Evolutionary conservation across 2,113 vertebrate genomes (phyloP), one percentile per base, ranked within the genome.

Genomic region (Ictalurus punctatus): DNA sequence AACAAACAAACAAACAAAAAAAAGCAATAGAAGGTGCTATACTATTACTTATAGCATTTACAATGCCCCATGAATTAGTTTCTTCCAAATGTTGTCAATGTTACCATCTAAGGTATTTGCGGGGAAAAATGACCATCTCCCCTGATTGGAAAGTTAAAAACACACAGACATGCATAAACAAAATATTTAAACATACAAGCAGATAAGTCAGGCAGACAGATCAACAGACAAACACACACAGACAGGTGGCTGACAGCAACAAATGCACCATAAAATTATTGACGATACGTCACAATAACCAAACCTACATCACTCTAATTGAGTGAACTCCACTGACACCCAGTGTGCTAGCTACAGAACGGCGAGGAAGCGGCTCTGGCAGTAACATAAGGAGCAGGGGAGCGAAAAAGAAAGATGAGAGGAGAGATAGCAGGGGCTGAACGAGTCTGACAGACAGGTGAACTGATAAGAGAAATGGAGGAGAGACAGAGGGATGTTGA

Each of bases 391-490:
- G 82, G 44, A 91, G 54, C 34, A 61, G 82, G 52, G 34, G 67
- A 90, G 86, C 0, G 83, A 86, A 87, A 87, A 83, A 88, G 23
- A 81, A 78, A 58, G 69, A 88, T 21, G 85, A 74, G 78, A 56
- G 81, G 44, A 69, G 67, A 86, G 90, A 91, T 88, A 91, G 85
- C 86, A 83, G 48, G 69, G 61, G 59, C 85, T 82, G 90, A 90
- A 56, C 12, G 79, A 83, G 79, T 54, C 86, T 87, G 79, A 90
- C 83, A 88, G 86, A 90, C 88, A 90, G 83, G 76, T 34, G n/a
- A 63, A 73, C 74, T 63, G 89, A 91, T 91, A 91, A 87, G 69
- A 89, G 88, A 90, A 92, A 91, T 87, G 65, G 69, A 89, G 21
- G 76, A 91, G 83, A 86, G 78, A 88, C 61, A 44, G 65, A 52